A percentile compares a stretch with the other conserved stretches of the same genome.
Evolutionary conservation across 2,888 invertebrate species (phyloP).

Genomic region (Mesochorus sp.): DNA sequence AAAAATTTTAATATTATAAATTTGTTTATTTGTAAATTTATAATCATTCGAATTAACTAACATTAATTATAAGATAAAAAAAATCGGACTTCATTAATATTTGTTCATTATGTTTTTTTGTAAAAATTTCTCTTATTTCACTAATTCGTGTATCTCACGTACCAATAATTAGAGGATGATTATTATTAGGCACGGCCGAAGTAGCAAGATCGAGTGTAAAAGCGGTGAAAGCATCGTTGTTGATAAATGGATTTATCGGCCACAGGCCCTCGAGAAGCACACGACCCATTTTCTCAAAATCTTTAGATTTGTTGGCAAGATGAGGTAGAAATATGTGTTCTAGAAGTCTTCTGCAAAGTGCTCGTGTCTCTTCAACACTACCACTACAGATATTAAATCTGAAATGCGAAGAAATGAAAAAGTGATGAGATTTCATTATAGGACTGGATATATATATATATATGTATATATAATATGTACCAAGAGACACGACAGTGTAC

Average conservation of each 20-base stretch:
- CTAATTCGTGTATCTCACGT: constrained; percentile 32
- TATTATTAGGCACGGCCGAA: constrained; percentile 75
- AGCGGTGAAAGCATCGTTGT: constrained; percentile 84
- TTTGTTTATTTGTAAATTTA: too few species aligned
- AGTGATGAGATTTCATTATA: too few species aligned
- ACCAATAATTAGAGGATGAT: constrained; percentile 76
- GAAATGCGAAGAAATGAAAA: constrained; percentile 65
- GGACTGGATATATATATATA: background rate
- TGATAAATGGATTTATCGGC: constrained; percentile 86
- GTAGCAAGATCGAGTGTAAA: constrained; percentile 84
- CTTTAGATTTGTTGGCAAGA: constrained; percentile 84
- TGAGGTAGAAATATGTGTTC: constrained; percentile 86
- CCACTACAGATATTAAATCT: constrained; percentile 89
- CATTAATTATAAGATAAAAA: background rate
- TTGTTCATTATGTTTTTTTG: background rate
- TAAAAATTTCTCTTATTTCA: too few species aligned
- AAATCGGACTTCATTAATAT: background rate
- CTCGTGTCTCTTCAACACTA: constrained; percentile 85
- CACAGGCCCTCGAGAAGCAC: constrained; percentile 88
- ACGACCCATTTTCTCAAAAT: constrained; percentile 86
- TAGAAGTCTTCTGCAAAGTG: constrained; percentile 83
- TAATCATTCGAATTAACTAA: too few species aligned
- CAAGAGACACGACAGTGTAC: background rate
- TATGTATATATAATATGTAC: too few species aligned
- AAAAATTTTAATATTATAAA: too few species aligned